Percentiles rank a stretch among this genome's conserved stretches.
phyloP scores from a whole-genome alignment of 2,113 vertebrate species.

The Todiramphus chloris region DNA sequence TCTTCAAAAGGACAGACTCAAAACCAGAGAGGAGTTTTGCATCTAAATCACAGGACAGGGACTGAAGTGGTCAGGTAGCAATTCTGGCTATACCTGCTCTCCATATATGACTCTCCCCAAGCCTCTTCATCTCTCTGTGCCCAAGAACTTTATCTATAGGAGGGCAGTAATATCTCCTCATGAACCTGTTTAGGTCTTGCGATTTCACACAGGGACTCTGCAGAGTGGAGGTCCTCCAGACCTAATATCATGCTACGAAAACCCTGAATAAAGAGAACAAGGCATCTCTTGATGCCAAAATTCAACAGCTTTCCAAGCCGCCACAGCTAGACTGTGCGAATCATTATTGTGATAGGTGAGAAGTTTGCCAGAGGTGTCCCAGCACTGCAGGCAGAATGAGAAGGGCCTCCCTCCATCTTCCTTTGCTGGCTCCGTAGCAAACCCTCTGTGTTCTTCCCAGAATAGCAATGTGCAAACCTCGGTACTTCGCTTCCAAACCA shows the following conservation, averaged over 20 bases:
- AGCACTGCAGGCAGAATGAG: neutral
- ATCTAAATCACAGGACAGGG: neutral
- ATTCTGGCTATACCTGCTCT: neutral
- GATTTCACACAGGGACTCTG: neutral
- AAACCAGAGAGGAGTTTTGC: neutral
- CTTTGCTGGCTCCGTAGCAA: neutral
- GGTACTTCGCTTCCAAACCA: conserved; percentile 30
- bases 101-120: accelerated
- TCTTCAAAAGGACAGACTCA: neutral
- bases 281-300: neutral
- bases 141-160: neutral
- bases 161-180: neutral
- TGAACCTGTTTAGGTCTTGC: neutral
- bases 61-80: neutral
- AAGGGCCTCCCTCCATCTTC: neutral
- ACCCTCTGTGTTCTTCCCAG: neutral
- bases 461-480: conserved; percentile 17
- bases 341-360: neutral
- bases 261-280: neutral
- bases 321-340: neutral
- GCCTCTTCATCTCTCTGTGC: neutral
- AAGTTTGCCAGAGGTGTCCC: neutral
- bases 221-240: neutral
- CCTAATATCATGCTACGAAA: accelerated
- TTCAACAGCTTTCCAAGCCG: neutral